Evolutionary conservation across 2,797 vertebrate genomes (phyloP).

Genomic region (Myoxocephalus aenaeus): DNA sequence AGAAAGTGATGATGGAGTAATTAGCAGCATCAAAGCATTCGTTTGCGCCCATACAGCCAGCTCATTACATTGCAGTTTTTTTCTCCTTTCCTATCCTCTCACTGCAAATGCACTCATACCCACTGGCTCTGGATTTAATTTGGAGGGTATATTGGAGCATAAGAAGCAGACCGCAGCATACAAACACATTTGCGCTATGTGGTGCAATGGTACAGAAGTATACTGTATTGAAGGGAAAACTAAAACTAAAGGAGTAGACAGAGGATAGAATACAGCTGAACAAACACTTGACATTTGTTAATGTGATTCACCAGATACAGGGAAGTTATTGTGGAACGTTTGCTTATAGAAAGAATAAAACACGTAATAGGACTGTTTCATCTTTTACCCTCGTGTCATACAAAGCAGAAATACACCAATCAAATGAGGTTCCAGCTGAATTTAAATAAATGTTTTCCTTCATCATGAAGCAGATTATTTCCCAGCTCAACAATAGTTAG

Average conservation of each 20-base stretch:
- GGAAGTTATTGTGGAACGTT: not conserved
- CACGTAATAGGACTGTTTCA: slow-evolving; percentile 15
- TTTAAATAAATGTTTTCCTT: slow-evolving; percentile 54
- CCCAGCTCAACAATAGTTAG: slow-evolving; percentile 67
- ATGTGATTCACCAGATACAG: slow-evolving; percentile 20
- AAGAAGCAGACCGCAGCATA: slow-evolving; percentile 30
- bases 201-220: slow-evolving; percentile 36
- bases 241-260: slow-evolving; percentile 1
- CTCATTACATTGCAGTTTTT: slow-evolving; percentile 42
- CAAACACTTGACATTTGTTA: slow-evolving; percentile 9
- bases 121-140: slow-evolving; percentile 48
- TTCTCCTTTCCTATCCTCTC: slow-evolving; percentile 5
- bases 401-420: slow-evolving; percentile 5
- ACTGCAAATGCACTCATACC: slow-evolving; percentile 43
- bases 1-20: slow-evolving; percentile 61
- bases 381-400: slow-evolving; percentile 2
- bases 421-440: slow-evolving; percentile 32
- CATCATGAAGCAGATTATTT: slow-evolving; percentile 70
- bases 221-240: slow-evolving; percentile 20
- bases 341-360: not conserved
- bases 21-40: slow-evolving; percentile 70
- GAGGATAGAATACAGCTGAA: not conserved
- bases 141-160: slow-evolving; percentile 46
- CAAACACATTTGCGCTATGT: slow-evolving; percentile 38
- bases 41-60: slow-evolving; percentile 48